Conservation (phyloP, 2,113 vertebrate genomes). For the Peromyscus maniculatus region DNA sequence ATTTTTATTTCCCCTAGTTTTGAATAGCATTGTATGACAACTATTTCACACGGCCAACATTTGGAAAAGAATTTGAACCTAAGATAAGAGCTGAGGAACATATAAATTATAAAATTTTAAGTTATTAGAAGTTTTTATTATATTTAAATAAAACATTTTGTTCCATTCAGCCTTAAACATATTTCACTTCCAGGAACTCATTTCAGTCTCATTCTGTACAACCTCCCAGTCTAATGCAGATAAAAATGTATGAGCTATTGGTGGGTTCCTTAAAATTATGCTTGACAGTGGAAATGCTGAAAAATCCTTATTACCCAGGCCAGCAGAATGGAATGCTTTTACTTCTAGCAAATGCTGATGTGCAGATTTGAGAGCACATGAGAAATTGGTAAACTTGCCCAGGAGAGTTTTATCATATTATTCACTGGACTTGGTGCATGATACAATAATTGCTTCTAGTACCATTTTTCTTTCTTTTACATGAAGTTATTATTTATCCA, state of each 20-base stretch:
- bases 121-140: constrained; percentile 52
- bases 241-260: constrained; percentile 69
- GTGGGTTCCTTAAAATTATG: constrained; percentile 41
- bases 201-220: constrained; percentile 31
- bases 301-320: constrained; percentile 66
- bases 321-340: constrained; percentile 75
- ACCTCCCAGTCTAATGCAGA: neutral
- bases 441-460: constrained; percentile 76
- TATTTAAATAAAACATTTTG: constrained; percentile 74
- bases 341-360: constrained; percentile 70
- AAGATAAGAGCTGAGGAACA: neutral
- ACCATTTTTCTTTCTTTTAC: constrained; percentile 70
- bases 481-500: constrained; percentile 69
- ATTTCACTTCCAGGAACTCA: constrained; percentile 12
- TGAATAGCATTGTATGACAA: neutral
- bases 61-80: neutral
- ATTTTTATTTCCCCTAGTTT: neutral
- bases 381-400: constrained; percentile 71
- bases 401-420: constrained; percentile 80
- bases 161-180: constrained; percentile 18
- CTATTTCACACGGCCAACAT: neutral
- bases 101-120: neutral
- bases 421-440: constrained; percentile 67
- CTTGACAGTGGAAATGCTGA: constrained; percentile 64
- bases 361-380: constrained; percentile 70